These are phyloP conservation scores for Ostrea denselamellosa DNA, from an alignment of 1,140 invertebrate genomes.

Conservation along the genomic window DNA sequence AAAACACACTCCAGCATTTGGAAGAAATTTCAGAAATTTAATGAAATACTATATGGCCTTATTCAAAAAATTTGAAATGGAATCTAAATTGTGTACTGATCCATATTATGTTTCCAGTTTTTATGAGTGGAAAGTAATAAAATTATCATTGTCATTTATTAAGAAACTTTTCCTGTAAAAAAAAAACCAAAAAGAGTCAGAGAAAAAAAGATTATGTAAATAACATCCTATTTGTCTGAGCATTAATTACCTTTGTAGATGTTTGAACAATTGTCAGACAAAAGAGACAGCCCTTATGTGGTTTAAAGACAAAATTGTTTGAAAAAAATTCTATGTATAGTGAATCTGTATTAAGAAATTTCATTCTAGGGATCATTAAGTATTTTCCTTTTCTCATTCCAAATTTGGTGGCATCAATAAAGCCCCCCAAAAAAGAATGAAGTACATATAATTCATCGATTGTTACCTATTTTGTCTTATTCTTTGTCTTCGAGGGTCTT, in stretches of 20 bases:
- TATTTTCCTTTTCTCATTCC: neutral
- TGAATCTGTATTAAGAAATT: neutral
- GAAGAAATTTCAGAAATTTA: constrained; percentile 5
- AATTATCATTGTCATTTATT: neutral
- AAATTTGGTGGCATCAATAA: neutral
- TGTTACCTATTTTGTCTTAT: constrained; percentile 14
- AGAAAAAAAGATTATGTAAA: constrained; percentile 17
- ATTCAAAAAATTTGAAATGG: neutral
- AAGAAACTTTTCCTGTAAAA: neutral
- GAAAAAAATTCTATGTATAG: neutral
- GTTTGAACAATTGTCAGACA: constrained; percentile 15
- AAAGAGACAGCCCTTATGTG: neutral
- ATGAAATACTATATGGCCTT: neutral
- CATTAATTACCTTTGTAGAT: constrained; percentile 14
- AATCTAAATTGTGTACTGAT: neutral
- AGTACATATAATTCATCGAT: neutral
- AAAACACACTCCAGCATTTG: neutral
- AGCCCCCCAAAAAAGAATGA: neutral
- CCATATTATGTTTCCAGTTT: neutral
- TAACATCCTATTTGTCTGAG: constrained; percentile 13
- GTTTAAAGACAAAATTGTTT: neutral
- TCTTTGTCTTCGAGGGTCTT: constrained; percentile 3
- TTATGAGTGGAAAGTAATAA: neutral
- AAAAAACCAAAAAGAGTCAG: neutral
- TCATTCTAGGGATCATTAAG: neutral